A percentile compares a stretch with the other conserved stretches of the same genome.
These are phyloP conservation scores for Microcebus jonahi DNA, from an alignment of 2,113 vertebrate genomes.

Conservation along the genomic window DNA sequence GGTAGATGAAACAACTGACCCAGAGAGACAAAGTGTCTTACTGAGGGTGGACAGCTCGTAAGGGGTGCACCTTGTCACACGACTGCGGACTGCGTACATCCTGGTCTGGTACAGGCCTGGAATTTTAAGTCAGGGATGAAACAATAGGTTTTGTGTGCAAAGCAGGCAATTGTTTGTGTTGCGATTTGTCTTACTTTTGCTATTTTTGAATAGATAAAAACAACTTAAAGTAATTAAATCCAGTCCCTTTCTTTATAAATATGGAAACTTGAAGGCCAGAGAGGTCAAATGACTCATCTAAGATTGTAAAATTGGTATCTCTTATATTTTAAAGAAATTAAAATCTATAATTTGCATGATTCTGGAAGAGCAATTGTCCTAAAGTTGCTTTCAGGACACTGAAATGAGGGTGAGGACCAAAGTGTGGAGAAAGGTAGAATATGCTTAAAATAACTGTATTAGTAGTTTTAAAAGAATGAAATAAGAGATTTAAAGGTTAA, in stretches of 20 bases:
- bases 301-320: neutral
- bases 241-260: slow-evolving; percentile 3
- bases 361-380: neutral
- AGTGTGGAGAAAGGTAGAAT: no score
- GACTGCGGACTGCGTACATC: no score
- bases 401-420: neutral
- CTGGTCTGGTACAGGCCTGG: neutral
- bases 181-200: neutral
- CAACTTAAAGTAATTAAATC: neutral
- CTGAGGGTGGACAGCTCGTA: neutral
- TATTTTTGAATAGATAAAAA: neutral
- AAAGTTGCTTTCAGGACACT: neutral
- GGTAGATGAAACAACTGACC: neutral
- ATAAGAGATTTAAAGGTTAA: neutral
- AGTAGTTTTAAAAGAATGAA: neutral
- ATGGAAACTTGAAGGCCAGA: neutral
- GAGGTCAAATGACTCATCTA: neutral
- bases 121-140: neutral
- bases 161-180: neutral
- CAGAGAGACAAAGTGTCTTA: neutral
- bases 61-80: neutral
- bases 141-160: neutral
- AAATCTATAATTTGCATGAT: neutral
- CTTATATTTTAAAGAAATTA: neutral
- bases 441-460: neutral